These are phyloP conservation scores for Lordiphosa andalusiaca DNA, from an alignment of 2,888 invertebrate genomes.

Conservation along the genomic window DNA sequence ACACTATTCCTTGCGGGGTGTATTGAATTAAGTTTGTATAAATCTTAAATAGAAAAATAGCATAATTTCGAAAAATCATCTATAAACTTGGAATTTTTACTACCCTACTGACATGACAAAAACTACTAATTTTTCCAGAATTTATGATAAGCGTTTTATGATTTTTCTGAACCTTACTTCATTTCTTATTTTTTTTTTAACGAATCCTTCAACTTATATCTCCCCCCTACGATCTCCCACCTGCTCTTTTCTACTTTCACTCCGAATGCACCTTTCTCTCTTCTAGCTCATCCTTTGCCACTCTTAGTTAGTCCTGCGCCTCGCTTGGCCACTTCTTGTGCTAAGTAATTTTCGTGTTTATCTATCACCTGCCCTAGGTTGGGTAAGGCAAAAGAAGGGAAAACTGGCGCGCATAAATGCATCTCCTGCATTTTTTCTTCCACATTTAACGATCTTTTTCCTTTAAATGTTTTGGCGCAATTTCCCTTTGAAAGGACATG, in stretches of 20 bases:
- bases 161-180: neutral
- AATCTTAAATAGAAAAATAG: no score
- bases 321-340: constrained; percentile 53
- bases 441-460: constrained; percentile 59
- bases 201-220: constrained; percentile 22
- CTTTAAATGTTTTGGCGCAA: constrained; percentile 63
- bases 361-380: constrained; percentile 58
- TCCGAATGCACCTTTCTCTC: constrained; percentile 25
- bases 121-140: no score
- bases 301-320: constrained; percentile 12
- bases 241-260: constrained; percentile 9
- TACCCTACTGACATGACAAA: no score
- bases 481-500: constrained; percentile 68
- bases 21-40: no score
- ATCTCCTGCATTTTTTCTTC: constrained; percentile 21
- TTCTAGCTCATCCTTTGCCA: constrained; percentile 23
- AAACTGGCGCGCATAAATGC: constrained; percentile 63
- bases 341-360: constrained; percentile 61
- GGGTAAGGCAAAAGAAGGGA: constrained; percentile 17
- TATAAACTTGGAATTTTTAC: no score
- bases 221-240: constrained; percentile 12
- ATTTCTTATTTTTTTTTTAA: neutral
- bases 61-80: no score
- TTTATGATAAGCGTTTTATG: neutral
- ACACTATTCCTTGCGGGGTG: no score